Conservation (phyloP, 1,140 invertebrate genomes). For the Paralvinella palmiformis region DNA sequence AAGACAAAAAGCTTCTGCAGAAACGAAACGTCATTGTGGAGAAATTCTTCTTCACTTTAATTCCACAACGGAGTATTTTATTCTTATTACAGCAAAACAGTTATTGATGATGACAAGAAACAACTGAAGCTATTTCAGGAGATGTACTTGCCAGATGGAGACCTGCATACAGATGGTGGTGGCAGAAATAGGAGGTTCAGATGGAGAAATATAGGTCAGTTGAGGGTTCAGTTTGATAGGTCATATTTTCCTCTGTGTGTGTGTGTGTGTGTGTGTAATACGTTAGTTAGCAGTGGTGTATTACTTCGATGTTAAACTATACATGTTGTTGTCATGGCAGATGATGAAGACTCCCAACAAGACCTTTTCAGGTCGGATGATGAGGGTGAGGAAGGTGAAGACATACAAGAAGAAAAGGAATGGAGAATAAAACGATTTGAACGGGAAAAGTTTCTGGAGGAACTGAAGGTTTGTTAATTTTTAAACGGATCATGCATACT, state of each 20-base stretch:
- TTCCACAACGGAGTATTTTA: no score
- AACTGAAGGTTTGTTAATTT: slow-evolving; percentile 33
- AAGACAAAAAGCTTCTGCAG: no score
- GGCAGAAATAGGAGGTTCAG: slow-evolving; percentile 70
- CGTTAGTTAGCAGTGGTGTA: no score
- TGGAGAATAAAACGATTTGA: slow-evolving; percentile 55
- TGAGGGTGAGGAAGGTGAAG: slow-evolving; percentile 58
- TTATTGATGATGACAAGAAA: slow-evolving; percentile 74
- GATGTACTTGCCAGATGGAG: slow-evolving; percentile 77
- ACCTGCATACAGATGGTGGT: slow-evolving; percentile 65
- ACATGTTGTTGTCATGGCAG: no score
- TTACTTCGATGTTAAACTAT: no score
- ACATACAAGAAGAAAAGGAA: slow-evolving; percentile 59
- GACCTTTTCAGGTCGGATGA: slow-evolving; percentile 48
- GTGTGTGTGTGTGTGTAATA: no score
- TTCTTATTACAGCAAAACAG: slow-evolving; percentile 63
- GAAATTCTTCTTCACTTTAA: no score
- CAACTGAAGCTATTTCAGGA: slow-evolving; percentile 73
- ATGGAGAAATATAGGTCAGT: slow-evolving; percentile 70
- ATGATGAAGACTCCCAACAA: slow-evolving; percentile 39
- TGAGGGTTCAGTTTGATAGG: neutral
- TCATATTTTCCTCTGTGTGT: no score
- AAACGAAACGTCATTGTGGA: no score
- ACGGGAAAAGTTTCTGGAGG: slow-evolving; percentile 46
- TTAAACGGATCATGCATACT: neutral